These are phyloP conservation scores for Chlamydotis undulata DNA, from an alignment of 2,113 vertebrate species.

Conservation along the genomic window DNA sequence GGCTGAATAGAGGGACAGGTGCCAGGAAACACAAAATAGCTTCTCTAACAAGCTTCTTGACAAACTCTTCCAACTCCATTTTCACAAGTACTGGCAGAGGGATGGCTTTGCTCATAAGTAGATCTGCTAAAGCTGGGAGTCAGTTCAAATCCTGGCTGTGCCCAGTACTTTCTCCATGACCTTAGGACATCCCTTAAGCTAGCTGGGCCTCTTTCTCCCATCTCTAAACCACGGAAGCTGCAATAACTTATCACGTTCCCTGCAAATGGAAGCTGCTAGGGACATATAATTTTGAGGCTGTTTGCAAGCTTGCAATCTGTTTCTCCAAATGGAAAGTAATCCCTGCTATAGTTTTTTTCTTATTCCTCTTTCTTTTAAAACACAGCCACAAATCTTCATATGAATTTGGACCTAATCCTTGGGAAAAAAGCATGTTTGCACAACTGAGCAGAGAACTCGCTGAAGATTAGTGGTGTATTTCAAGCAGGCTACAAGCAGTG, in stretches of 20 bases:
- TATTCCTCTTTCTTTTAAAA: constrained; percentile 44
- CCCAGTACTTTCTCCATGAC: neutral
- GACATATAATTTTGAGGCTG: neutral
- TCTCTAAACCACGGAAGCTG: neutral
- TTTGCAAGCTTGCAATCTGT: neutral
- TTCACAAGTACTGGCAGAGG: neutral
- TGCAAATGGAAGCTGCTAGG: neutral
- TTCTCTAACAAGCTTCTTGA: neutral
- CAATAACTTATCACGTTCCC: neutral
- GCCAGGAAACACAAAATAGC: neutral
- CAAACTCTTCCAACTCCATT: neutral
- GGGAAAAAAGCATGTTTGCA: constrained; percentile 28
- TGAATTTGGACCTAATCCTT: constrained; percentile 51
- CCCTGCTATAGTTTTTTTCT: neutral
- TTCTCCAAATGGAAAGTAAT: constrained; percentile 18
- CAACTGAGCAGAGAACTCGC: constrained; percentile 48
- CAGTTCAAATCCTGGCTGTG: neutral
- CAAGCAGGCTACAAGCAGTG: neutral
- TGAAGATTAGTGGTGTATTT: constrained; percentile 31
- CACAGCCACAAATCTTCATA: neutral
- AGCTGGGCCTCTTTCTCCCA: neutral
- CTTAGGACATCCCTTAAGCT: neutral
- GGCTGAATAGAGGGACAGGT: neutral
- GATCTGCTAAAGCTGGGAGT: neutral
- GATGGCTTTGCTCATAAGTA: neutral